Conservation (phyloP, 2,113 vertebrate genomes). For the Pampusana beccarii region DNA sequence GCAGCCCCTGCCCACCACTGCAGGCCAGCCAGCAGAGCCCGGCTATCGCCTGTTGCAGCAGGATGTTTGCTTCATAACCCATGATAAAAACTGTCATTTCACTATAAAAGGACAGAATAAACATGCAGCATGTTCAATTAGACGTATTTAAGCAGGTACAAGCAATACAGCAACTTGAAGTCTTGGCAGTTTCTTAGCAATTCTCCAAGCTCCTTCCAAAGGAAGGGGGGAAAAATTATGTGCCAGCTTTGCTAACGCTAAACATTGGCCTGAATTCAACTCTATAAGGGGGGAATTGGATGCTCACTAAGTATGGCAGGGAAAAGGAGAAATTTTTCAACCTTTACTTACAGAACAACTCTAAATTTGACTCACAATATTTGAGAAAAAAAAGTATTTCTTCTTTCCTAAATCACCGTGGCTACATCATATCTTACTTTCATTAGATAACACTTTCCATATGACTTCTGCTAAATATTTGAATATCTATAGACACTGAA, state of each 20-base stretch:
- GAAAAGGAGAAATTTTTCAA: not conserved
- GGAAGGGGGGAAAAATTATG: fast-evolving
- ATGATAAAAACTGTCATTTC: not conserved
- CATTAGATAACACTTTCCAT: not conserved
- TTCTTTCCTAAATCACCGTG: not conserved
- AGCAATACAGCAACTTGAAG: not conserved
- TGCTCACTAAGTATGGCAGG: not conserved
- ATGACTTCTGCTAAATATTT: not conserved
- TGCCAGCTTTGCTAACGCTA: not conserved
- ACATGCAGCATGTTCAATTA: not conserved
- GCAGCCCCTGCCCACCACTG: not conserved
- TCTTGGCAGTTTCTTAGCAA: not conserved
- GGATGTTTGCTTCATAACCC: not conserved
- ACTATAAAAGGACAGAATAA: not conserved
- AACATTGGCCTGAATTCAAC: not conserved
- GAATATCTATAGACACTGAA: not conserved
- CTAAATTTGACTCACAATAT: not conserved
- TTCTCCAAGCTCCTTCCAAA: not conserved
- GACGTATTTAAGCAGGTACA: not conserved
- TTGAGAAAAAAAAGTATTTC: not conserved
- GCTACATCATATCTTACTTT: not conserved
- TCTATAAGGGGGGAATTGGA: not conserved
- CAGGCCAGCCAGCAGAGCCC: not conserved
- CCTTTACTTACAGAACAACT: not conserved
- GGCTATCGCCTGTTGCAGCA: fast-evolving